Evolutionary conservation across 2,888 invertebrate genomes (phyloP).

Genomic region (Timema podura): DNA sequence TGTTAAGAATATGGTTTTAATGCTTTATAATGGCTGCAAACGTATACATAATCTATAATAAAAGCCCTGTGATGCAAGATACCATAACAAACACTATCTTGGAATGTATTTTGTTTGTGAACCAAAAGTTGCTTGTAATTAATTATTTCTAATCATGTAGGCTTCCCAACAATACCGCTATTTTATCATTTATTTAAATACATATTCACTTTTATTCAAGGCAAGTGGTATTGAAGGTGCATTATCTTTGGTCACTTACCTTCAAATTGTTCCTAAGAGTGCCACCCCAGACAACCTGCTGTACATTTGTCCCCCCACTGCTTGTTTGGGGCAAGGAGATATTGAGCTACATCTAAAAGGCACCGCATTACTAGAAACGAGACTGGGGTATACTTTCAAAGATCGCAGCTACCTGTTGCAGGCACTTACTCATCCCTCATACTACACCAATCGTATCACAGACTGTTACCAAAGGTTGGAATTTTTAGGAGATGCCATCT

Average conservation of each 20-base stretch:
- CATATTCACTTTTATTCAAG: slow-evolving; percentile 39
- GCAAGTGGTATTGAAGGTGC: slow-evolving; percentile 51
- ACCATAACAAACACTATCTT: no score
- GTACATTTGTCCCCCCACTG: slow-evolving; percentile 39
- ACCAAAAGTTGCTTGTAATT: no score
- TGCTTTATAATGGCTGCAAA: no score
- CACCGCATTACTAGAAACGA: slow-evolving; percentile 53
- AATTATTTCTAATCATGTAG: no score
- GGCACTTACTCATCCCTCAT: slow-evolving; percentile 92
- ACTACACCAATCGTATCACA: slow-evolving; percentile 73
- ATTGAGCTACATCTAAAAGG: slow-evolving; percentile 39
- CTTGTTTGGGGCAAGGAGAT: slow-evolving; percentile 16
- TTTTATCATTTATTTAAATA: no score
- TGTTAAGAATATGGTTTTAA: no score
- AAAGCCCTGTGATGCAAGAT: no score
- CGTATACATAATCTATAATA: no score
- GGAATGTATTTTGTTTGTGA: no score
- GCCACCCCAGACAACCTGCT: slow-evolving; percentile 40
- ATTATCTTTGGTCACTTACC: slow-evolving; percentile 59
- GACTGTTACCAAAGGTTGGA: slow-evolving; percentile 88
- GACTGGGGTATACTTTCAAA: slow-evolving; percentile 70
- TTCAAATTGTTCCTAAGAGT: slow-evolving; percentile 54
- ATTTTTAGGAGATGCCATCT: slow-evolving; percentile 86
- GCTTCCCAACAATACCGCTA: no score
- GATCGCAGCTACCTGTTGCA: slow-evolving; percentile 79